phyloP scores from a whole-genome alignment of 64 coral and sea anemone species.

The Platygyra sinensis region DNA sequence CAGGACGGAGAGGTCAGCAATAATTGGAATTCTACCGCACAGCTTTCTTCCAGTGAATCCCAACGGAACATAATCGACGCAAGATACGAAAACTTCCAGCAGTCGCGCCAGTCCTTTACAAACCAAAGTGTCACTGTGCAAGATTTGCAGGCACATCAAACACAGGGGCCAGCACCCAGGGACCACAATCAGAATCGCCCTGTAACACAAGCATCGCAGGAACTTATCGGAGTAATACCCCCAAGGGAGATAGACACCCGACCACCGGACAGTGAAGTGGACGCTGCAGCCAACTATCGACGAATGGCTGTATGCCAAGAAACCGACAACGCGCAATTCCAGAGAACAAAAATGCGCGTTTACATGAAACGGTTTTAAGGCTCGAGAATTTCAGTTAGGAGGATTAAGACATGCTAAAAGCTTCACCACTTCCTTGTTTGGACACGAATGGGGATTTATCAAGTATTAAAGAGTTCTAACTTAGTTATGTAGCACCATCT shows the following conservation, averaged over 20 bases:
- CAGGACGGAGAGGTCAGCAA: not conserved
- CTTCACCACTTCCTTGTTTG: too few species aligned
- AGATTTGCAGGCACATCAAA: not conserved
- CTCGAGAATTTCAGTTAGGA: not conserved
- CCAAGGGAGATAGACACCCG: not conserved
- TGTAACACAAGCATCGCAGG: not conserved
- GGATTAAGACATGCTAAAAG: too few species aligned
- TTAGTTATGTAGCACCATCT: too few species aligned
- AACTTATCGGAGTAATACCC: slow-evolving; percentile 18
- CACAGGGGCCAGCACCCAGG: not conserved
- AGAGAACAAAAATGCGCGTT: slow-evolving; percentile 57
- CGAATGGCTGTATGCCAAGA: slow-evolving; percentile 63
- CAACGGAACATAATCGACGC: not conserved
- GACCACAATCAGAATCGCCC: not conserved
- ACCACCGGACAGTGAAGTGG: not conserved
- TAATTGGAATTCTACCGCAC: not conserved
- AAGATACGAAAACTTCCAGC: not conserved
- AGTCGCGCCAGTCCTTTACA: not conserved
- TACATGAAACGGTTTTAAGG: slow-evolving; percentile 63
- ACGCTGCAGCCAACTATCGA: not conserved
- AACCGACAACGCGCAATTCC: slow-evolving; percentile 26
- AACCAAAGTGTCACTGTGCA: not conserved
- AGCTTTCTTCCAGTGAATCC: not conserved
- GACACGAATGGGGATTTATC: too few species aligned
- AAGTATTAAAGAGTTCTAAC: too few species aligned